Conservation (phyloP, 2,113 vertebrate genomes). For the Pseudolaguvia tuberculata region DNA sequence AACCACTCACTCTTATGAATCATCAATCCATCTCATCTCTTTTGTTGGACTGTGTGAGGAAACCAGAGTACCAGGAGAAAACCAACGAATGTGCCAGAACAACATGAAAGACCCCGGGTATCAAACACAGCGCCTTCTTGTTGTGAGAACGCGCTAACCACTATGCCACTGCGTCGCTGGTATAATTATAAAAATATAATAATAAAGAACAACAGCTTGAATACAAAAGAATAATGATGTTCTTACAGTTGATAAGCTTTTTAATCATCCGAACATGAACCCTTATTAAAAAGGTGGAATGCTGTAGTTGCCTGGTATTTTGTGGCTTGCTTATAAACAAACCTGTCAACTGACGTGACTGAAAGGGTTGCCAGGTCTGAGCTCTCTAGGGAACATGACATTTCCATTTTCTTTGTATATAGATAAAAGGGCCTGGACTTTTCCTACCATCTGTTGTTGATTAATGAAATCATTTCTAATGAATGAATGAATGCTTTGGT, state of each 20-base stretch:
- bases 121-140: too few species aligned
- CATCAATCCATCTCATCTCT: too few species aligned
- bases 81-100: too few species aligned
- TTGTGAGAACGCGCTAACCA: too few species aligned
- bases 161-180: too few species aligned
- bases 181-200: too few species aligned
- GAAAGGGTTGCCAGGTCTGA: conserved; percentile 18
- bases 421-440: conserved; percentile 34
- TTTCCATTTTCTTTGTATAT: conserved; percentile 27
- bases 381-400: conserved; percentile 19
- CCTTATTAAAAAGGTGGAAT: neutral
- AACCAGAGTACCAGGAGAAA: too few species aligned
- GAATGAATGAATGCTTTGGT: conserved; percentile 20
- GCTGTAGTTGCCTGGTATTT: neutral
- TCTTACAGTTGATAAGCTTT: too few species aligned
- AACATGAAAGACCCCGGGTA: too few species aligned
- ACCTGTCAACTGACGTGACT: conserved; percentile 3
- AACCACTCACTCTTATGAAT: too few species aligned
- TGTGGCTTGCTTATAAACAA: conserved; percentile 24
- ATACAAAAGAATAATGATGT: neutral
- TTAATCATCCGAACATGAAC: neutral
- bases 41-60: too few species aligned
- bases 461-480: conserved; percentile 31
- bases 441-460: conserved; percentile 36
- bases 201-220: neutral